Evolutionary conservation across 1,140 invertebrate species (phyloP).

Genomic region (Pogonus chalceus): DNA sequence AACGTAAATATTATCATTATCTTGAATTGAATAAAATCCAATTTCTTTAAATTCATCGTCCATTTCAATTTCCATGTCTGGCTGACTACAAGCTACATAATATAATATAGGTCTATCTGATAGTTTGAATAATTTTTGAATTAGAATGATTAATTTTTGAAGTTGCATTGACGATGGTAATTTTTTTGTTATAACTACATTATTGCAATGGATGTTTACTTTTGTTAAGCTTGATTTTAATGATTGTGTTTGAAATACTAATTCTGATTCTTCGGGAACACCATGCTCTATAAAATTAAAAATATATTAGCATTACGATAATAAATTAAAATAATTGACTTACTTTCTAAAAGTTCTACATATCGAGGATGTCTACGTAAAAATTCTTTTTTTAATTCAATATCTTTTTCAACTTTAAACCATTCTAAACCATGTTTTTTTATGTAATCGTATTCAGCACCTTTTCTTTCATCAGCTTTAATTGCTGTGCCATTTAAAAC

Average conservation of each 20-base stretch:
- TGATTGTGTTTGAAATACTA: slow-evolving; percentile 48
- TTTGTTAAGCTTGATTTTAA: slow-evolving; percentile 60
- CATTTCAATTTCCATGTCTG: slow-evolving; percentile 57
- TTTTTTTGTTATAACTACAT: slow-evolving; percentile 53
- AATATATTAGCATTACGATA: slow-evolving; percentile 9
- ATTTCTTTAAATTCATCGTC: slow-evolving; percentile 74
- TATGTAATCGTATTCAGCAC: slow-evolving; percentile 82
- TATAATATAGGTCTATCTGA: slow-evolving; percentile 37
- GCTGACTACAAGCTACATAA: slow-evolving; percentile 44
- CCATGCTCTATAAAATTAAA: slow-evolving; percentile 61
- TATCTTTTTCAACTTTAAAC: slow-evolving; percentile 44
- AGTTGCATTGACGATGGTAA: slow-evolving; percentile 69
- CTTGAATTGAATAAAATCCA: slow-evolving; percentile 73
- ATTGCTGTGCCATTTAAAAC: slow-evolving; percentile 61
- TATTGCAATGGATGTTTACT: slow-evolving; percentile 45
- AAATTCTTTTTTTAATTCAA: slow-evolving; percentile 46
- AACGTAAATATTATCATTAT: slow-evolving; percentile 67
- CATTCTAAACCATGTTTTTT: slow-evolving; percentile 69
- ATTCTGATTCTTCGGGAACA: slow-evolving; percentile 60
- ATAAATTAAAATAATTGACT: slow-evolving; percentile 17
- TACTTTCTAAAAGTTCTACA: slow-evolving; percentile 43
- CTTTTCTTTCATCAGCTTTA: slow-evolving; percentile 54
- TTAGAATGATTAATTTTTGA: slow-evolving; percentile 66
- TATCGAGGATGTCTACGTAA: slow-evolving; percentile 64
- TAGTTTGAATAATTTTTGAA: slow-evolving; percentile 56